Percentiles rank a stretch among this genome's conserved stretches.
Conservation (phyloP, 2,113 vertebrate genomes). For the Lepisosteus oculatus region DNA sequence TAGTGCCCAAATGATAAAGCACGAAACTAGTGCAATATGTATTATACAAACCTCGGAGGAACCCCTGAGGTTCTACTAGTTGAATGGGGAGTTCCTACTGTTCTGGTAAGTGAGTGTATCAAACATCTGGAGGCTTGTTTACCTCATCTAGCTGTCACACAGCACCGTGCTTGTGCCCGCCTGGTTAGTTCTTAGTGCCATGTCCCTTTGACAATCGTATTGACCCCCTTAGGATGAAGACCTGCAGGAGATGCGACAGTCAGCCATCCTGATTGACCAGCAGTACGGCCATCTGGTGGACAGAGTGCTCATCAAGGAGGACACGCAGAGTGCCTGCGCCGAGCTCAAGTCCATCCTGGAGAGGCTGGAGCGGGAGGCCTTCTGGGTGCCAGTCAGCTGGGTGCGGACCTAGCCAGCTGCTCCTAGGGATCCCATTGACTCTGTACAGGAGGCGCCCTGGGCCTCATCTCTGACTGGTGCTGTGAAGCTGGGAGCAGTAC, state of each 20-base stretch:
- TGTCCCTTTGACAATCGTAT: no score
- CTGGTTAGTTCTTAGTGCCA: no score
- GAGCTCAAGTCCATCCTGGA: conserved; percentile 78
- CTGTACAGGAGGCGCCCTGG: background rate
- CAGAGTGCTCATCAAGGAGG: conserved; percentile 78
- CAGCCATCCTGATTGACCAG: conserved; percentile 78
- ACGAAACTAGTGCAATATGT: no score
- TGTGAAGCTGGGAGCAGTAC: background rate
- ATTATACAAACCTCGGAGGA: no score
- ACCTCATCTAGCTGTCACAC: no score
- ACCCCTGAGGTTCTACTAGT: no score
- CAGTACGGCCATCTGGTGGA: conserved; percentile 84
- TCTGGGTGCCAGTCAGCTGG: conserved; percentile 88
- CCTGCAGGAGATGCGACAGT: conserved; percentile 77
- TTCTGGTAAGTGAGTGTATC: no score
- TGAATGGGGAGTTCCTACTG: no score
- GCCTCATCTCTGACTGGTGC: background rate
- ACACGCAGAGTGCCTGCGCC: conserved; percentile 67
- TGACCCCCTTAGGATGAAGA: conserved; percentile 73
- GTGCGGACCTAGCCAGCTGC: conserved; percentile 61
- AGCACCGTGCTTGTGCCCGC: no score
- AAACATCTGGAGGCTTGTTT: no score
- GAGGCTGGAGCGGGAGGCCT: conserved; percentile 69
- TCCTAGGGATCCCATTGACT: background rate
- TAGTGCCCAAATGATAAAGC: no score